phyloP scores from a whole-genome alignment of 2,797 vertebrate genomes.

The Sylvilagus floridanus region DNA sequence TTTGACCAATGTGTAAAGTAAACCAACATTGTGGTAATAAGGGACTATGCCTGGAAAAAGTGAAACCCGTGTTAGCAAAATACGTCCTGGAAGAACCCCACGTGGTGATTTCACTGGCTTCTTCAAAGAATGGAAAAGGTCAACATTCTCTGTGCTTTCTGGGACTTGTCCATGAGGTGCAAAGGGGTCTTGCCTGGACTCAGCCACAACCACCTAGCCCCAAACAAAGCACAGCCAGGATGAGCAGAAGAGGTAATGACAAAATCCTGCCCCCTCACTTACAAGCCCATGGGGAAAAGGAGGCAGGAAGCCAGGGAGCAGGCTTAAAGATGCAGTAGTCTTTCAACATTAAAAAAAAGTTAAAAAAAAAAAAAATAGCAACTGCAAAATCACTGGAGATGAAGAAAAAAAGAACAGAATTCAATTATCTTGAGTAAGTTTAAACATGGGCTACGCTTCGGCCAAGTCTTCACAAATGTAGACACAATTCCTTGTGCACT shows the following conservation, averaged over 20 bases:
- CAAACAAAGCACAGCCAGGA: slow-evolving; percentile 29
- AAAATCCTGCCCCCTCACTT: background rate
- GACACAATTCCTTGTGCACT: background rate
- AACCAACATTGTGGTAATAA: slow-evolving; percentile 87
- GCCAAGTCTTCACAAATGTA: background rate
- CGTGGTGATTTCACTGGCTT: slow-evolving; percentile 75
- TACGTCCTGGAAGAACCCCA: slow-evolving; percentile 69
- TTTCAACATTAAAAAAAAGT: slow-evolving; percentile 57
- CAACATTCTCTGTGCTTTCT: background rate
- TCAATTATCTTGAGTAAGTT: background rate
- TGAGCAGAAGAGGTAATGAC: slow-evolving; percentile 51
- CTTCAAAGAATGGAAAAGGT: slow-evolving; percentile 62
- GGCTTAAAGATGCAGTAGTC: slow-evolving; percentile 81
- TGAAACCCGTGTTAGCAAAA: slow-evolving; percentile 88
- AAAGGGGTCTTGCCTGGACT: slow-evolving; percentile 74
- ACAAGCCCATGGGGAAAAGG: slow-evolving; percentile 51
- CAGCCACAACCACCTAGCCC: slow-evolving; percentile 63
- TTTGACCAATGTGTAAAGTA: slow-evolving; percentile 84
- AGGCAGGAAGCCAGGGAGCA: slow-evolving; percentile 65
- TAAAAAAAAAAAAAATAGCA: background rate
- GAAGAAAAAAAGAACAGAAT: background rate
- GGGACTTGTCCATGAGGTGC: slow-evolving; percentile 55
- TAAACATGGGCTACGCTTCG: background rate
- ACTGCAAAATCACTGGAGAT: background rate
- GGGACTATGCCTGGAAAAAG: slow-evolving; percentile 84